Percentiles rank a stretch among this genome's conserved stretches.
Conservation (phyloP, 2,113 vertebrate species). For the Calyptommatus sinebrachiatus region DNA sequence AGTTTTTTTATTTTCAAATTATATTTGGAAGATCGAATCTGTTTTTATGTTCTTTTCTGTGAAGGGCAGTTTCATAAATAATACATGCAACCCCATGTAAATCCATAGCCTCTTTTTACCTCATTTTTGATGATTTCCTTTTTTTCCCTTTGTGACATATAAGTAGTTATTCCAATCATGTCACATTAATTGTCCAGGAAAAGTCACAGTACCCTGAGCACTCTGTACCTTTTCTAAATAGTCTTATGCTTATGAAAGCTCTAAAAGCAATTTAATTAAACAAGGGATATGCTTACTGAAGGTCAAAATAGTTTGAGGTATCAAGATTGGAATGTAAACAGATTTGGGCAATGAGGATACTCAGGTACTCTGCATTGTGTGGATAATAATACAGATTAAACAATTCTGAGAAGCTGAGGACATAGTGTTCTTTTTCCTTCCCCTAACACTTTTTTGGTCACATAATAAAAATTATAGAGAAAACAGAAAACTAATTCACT, state of each 20-base stretch:
- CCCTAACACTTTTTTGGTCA: background rate
- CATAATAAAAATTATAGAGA: constrained; percentile 37
- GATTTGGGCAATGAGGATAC: background rate
- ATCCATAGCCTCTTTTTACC: too few relatives aligned
- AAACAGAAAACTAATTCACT: constrained; percentile 1
- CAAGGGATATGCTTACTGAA: background rate
- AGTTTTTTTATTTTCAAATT: too few relatives aligned
- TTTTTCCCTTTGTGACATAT: too few relatives aligned
- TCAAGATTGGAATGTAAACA: background rate
- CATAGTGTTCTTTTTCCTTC: background rate
- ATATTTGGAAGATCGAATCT: too few relatives aligned
- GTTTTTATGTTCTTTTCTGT: too few relatives aligned
- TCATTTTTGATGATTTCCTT: too few relatives aligned
- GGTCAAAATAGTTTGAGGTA: background rate
- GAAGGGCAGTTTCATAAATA: too few relatives aligned
- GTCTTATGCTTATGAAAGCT: background rate
- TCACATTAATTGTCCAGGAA: too few relatives aligned
- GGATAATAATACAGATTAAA: background rate
- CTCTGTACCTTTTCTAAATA: background rate
- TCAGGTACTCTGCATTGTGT: background rate
- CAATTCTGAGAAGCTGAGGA: accelerated
- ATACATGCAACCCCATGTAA: too few relatives aligned
- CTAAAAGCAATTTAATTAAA: background rate
- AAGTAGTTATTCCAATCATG: too few relatives aligned
- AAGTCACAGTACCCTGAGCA: background rate